Percentiles rank a stretch among this genome's conserved stretches.
phyloP scores from a whole-genome alignment of 2,113 vertebrate species.

The Lutjanus erythropterus region DNA sequence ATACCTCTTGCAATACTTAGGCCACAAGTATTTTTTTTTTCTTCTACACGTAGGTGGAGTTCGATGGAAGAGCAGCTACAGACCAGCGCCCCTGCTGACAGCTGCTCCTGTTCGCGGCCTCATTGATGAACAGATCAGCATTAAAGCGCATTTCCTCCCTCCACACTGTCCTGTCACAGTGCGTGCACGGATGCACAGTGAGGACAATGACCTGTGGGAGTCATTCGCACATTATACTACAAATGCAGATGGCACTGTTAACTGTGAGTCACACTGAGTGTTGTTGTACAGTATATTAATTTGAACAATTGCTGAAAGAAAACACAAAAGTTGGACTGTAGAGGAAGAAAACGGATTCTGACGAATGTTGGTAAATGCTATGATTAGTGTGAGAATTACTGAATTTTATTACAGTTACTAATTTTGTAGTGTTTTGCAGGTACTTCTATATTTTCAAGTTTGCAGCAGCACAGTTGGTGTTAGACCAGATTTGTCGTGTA shows the following conservation, averaged over 20 bases:
- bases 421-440: neutral
- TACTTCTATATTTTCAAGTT: neutral
- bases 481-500: neutral
- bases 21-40: neutral
- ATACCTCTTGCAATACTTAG: neutral
- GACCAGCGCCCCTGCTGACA: constrained; percentile 59
- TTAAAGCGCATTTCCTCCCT: constrained; percentile 64
- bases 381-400: neutral
- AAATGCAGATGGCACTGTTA: constrained; percentile 57
- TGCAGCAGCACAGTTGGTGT: neutral
- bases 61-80: constrained; percentile 52
- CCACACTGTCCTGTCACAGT: constrained; percentile 65
- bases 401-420: neutral
- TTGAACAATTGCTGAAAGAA: neutral
- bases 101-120: constrained; percentile 66
- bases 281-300: neutral
- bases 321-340: neutral
- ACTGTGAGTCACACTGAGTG: constrained; percentile 63
- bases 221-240: constrained; percentile 72
- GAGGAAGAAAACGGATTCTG: no score
- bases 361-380: neutral
- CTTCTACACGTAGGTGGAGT: constrained; percentile 23
- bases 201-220: constrained; percentile 78
- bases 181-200: constrained; percentile 66
- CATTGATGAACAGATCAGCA: constrained; percentile 68